These are phyloP conservation scores for Hypomecis punctinalis DNA, from an alignment of 2,888 invertebrate genomes.

Conservation along the genomic window DNA sequence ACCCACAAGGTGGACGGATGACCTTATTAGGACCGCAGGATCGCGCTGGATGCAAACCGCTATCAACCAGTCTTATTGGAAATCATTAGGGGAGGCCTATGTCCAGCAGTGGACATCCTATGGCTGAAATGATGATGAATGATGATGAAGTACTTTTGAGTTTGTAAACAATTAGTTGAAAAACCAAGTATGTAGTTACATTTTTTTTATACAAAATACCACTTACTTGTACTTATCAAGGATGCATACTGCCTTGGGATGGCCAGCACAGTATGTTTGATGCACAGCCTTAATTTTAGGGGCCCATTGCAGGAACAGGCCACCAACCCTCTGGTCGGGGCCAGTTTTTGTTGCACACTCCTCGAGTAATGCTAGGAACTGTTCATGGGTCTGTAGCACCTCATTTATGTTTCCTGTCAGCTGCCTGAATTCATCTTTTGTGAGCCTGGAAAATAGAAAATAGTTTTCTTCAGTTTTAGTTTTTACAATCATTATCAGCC, in stretches of 20 bases:
- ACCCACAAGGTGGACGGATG: too few species aligned
- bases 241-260: conserved; percentile 97
- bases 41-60: too few species aligned
- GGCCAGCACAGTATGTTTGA: conserved; percentile 95
- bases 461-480: too few species aligned
- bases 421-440: conserved; percentile 93
- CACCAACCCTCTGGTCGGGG: conserved; percentile 94
- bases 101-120: too few species aligned
- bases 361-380: conserved; percentile 91
- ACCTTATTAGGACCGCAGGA: too few species aligned
- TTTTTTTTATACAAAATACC: not conserved
- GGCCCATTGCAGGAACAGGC: conserved; percentile 94
- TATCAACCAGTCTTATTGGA: too few species aligned
- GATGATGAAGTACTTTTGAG: too few species aligned
- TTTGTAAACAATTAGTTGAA: too few species aligned
- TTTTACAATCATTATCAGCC: too few species aligned
- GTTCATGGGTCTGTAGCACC: conserved; percentile 93
- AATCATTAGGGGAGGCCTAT: too few species aligned
- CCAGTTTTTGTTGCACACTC: conserved; percentile 89
- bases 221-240: conserved; percentile 96
- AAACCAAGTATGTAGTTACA: too few species aligned
- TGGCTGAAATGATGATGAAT: too few species aligned
- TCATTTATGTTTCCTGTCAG: conserved; percentile 95
- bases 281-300: conserved; percentile 93
- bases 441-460: conserved; percentile 86